Conservation (phyloP, 2,888 invertebrate genomes). For the Incurvaria masculella region DNA sequence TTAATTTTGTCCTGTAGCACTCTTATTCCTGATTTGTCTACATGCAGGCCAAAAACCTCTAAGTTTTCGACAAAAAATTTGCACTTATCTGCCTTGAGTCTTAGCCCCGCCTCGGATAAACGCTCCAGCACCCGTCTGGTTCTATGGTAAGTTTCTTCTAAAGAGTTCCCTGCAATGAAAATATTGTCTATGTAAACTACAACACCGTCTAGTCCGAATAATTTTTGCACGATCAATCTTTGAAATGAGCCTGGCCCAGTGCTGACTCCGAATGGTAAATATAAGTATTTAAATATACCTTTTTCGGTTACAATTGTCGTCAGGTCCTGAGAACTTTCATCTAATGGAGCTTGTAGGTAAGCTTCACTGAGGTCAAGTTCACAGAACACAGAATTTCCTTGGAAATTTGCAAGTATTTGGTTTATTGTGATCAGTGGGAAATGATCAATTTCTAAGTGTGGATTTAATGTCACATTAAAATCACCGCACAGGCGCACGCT, state of each 20-base stretch:
- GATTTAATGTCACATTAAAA: conserved; percentile 9
- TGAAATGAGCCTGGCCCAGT: not conserved
- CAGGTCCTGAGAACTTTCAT: not conserved
- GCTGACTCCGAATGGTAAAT: not conserved
- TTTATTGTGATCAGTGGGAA: conserved; percentile 7
- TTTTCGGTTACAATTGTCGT: not conserved
- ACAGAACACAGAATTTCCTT: conserved; percentile 11
- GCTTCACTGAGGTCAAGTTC: conserved; percentile 13
- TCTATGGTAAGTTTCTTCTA: not conserved
- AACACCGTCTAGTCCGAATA: not conserved
- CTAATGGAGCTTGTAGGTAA: conserved; percentile 1
- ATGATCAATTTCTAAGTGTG: conserved; percentile 8
- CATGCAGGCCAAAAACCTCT: not conserved
- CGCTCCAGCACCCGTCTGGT: not conserved
- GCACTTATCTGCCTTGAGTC: not conserved
- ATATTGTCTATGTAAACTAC: not conserved
- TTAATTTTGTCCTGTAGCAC: not conserved
- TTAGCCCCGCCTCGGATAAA: too few species aligned
- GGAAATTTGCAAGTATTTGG: conserved; percentile 7
- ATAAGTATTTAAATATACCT: not conserved
- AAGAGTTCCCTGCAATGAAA: not conserved
- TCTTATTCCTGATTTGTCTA: not conserved
- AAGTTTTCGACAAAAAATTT: not conserved
- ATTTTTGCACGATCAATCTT: not conserved
- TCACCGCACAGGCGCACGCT: conserved; percentile 8